Percentiles rank a stretch among this genome's conserved stretches.
These are phyloP conservation scores for Bombus polaris DNA, from an alignment of 1,140 invertebrate genomes.

Conservation along the genomic window DNA sequence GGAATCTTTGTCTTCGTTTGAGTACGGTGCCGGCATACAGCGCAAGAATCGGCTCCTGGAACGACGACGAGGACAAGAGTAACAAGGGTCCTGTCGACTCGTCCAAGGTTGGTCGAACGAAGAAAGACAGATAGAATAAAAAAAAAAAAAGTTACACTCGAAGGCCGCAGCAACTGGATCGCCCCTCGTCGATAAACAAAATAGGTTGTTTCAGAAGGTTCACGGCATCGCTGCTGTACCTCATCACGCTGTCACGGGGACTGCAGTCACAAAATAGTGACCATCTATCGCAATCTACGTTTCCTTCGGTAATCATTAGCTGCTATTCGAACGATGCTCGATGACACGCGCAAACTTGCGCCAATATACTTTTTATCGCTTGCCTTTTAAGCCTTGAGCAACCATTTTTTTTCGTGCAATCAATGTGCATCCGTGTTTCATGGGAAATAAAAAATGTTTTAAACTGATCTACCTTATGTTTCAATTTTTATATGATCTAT, in stretches of 20 bases:
- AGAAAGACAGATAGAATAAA: background rate
- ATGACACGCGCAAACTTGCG: background rate
- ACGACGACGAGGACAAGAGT: background rate
- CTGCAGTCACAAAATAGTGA: conserved; percentile 27
- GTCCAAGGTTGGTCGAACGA: conserved; percentile 39
- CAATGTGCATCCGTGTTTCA: background rate
- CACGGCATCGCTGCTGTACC: background rate
- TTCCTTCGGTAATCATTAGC: conserved; percentile 13
- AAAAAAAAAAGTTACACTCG: background rate
- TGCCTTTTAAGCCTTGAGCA: background rate
- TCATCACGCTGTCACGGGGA: conserved; percentile 21
- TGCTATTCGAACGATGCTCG: background rate
- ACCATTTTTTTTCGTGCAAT: background rate
- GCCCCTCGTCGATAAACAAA: conserved; percentile 40
- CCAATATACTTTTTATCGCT: no score
- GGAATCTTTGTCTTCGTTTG: conserved; percentile 63
- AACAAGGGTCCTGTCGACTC: background rate
- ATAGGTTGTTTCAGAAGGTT: conserved; percentile 43
- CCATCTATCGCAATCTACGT: conserved; percentile 39
- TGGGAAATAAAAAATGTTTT: conserved; percentile 17
- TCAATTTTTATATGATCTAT: background rate
- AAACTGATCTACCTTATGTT: background rate
- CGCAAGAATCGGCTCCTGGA: background rate
- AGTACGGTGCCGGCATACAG: conserved; percentile 32
- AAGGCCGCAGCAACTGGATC: background rate